Evolutionary conservation across 2,113 vertebrate species (phyloP).

Genomic region (Colossoma macropomum): DNA sequence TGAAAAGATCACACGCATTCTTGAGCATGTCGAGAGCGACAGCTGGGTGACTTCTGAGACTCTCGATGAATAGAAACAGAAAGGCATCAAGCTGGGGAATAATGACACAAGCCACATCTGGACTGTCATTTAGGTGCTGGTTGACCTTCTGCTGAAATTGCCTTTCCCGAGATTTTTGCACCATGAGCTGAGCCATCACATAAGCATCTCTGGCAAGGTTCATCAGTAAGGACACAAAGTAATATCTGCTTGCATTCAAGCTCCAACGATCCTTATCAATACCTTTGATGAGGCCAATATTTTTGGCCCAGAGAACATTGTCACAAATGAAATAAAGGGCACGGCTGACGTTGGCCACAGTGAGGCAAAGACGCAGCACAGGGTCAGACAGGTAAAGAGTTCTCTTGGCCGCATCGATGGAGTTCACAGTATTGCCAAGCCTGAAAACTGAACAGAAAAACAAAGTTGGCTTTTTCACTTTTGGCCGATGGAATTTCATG

Average conservation of each 20-base stretch:
- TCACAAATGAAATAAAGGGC: constrained; percentile 90
- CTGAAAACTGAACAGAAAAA: constrained; percentile 86
- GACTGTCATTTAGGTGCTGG: constrained; percentile 57
- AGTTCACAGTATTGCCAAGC: constrained; percentile 87
- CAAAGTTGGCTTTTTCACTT: constrained; percentile 35
- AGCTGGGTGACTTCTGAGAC: constrained; percentile 81
- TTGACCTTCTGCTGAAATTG: constrained; percentile 58
- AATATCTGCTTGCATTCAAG: constrained; percentile 80
- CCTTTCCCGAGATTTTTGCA: constrained; percentile 63
- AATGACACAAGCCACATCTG: constrained; percentile 62
- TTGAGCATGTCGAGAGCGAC: constrained; percentile 87
- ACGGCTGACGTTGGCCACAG: constrained; percentile 81
- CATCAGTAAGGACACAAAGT: constrained; percentile 85
- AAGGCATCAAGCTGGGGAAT: constrained; percentile 77
- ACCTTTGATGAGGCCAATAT: constrained; percentile 74
- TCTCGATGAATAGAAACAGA: constrained; percentile 74
- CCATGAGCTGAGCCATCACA: constrained; percentile 78
- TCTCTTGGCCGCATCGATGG: constrained; percentile 83
- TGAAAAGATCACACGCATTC: constrained; percentile 89
- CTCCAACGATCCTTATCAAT: constrained; percentile 84
- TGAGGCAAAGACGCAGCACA: constrained; percentile 85
- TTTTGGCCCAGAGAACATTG: constrained; percentile 83
- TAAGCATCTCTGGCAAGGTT: constrained; percentile 85
- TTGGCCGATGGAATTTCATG: neutral
- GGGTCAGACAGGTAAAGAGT: constrained; percentile 76